Conservation (phyloP, 2,113 vertebrate species). For the Cricetomys ansorgei region DNA sequence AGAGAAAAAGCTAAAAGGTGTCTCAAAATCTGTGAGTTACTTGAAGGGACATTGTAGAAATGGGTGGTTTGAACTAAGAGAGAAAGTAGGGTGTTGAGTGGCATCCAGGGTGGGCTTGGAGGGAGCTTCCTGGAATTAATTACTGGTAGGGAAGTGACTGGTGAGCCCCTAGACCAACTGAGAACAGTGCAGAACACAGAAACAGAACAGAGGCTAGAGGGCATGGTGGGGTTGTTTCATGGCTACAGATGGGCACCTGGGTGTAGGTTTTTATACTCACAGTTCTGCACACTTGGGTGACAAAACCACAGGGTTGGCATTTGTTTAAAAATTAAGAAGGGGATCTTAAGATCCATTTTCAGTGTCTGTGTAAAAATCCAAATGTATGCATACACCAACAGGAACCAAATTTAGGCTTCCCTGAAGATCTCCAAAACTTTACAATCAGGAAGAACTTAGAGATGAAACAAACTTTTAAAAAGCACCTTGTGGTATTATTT, state of each 20-base stretch:
- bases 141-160: neutral
- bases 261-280: neutral
- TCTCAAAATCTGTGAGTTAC: neutral
- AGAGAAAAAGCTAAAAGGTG: neutral
- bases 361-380: neutral
- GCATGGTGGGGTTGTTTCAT: neutral
- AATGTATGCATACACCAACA: neutral
- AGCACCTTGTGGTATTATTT: neutral
- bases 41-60: neutral
- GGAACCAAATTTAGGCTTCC: neutral
- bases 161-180: neutral
- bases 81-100: neutral
- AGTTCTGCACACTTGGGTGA: neutral
- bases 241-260: neutral
- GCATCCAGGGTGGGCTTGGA: neutral
- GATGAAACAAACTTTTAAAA: neutral
- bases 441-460: neutral
- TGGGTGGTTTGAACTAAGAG: neutral
- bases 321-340: neutral
- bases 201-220: neutral
- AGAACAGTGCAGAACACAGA: neutral
- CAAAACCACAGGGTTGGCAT: neutral
- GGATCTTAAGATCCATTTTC: neutral
- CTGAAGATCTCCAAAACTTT: slow-evolving; percentile 26
- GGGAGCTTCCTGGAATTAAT: neutral